Conservation (phyloP, 1,140 invertebrate genomes). For the Trichomalopsis sarcophagae region DNA sequence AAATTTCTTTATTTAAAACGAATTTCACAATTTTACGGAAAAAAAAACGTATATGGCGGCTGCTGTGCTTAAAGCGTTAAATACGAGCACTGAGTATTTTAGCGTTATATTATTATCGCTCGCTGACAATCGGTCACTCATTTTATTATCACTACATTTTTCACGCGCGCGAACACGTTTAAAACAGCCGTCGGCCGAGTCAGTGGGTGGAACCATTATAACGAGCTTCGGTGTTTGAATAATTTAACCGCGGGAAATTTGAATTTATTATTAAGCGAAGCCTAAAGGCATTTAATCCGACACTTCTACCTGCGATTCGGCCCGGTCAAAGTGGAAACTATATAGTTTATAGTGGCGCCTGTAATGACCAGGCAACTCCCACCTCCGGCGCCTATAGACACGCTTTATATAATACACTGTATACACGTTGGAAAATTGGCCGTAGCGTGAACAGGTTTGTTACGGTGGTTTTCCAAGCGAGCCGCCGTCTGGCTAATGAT, state of each 20-base stretch:
- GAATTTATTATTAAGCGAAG: not conserved
- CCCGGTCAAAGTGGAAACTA: constrained; percentile 1
- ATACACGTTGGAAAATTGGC: not conserved
- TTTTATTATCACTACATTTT: not conserved
- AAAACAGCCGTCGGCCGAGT: not conserved
- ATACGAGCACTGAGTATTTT: not conserved
- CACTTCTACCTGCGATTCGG: not conserved
- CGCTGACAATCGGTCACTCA: not conserved
- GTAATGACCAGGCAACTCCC: not conserved
- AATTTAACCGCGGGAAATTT: too few relatives aligned
- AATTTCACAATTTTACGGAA: too few relatives aligned
- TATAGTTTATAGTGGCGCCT: not conserved
- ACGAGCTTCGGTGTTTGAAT: too few relatives aligned
- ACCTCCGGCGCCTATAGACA: not conserved
- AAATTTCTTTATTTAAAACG: not conserved
- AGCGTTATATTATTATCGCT: not conserved
- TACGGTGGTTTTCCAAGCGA: not conserved
- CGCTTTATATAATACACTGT: not conserved
- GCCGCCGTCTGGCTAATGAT: not conserved
- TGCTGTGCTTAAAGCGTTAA: not conserved
- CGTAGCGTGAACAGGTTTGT: not conserved
- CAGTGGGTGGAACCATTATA: too few relatives aligned
- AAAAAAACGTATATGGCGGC: too few relatives aligned
- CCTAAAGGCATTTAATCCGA: not conserved
- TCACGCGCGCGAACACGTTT: not conserved